phyloP scores from a whole-genome alignment of 2,888 invertebrate species.

The Coecobrya sp. region DNA sequence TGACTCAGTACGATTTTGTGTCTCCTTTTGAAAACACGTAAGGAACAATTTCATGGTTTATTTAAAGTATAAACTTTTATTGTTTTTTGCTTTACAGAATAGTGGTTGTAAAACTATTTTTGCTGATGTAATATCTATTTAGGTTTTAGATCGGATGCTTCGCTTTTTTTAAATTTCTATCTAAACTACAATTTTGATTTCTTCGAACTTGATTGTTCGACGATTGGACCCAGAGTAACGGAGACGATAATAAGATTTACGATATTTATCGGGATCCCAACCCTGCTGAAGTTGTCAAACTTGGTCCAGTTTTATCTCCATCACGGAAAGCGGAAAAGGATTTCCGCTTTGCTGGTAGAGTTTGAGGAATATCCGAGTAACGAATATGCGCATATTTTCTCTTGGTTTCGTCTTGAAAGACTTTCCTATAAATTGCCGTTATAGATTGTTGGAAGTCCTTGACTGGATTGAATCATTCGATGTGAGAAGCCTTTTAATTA shows the following conservation, averaged over 20 bases:
- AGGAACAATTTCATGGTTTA: slow-evolving; percentile 34
- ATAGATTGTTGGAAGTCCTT: slow-evolving; percentile 84
- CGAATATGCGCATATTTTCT: slow-evolving; percentile 78
- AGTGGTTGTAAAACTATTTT: slow-evolving; percentile 11
- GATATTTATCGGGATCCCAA: slow-evolving; percentile 96
- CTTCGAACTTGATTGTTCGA: slow-evolving; percentile 73
- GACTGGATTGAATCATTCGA: slow-evolving; percentile 89
- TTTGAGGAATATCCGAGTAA: slow-evolving; percentile 97
- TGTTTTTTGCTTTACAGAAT: slow-evolving; percentile 26
- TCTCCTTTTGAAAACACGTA: slow-evolving; percentile 84
- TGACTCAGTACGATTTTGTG: slow-evolving; percentile 67
- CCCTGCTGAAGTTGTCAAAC: slow-evolving; percentile 92
- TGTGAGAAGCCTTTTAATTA: slow-evolving; percentile 94
- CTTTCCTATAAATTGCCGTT: not conserved
- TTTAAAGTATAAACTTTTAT: slow-evolving; percentile 27
- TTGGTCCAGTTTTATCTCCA: slow-evolving; percentile 91
- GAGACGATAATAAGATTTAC: slow-evolving; percentile 87
- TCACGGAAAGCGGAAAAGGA: slow-evolving; percentile 90
- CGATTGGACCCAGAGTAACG: slow-evolving; percentile 31
- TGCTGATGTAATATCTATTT: slow-evolving; percentile 38
- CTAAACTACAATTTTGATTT: slow-evolving; percentile 79
- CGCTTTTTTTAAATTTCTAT: slow-evolving; percentile 69
- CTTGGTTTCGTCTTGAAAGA: not conserved
- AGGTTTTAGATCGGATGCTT: slow-evolving; percentile 84
- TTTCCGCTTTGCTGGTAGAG: slow-evolving; percentile 91